A percentile compares a stretch with the other conserved stretches of the same genome.
Conservation (phyloP, 2,888 invertebrate species). For the Chalcis sispes region DNA sequence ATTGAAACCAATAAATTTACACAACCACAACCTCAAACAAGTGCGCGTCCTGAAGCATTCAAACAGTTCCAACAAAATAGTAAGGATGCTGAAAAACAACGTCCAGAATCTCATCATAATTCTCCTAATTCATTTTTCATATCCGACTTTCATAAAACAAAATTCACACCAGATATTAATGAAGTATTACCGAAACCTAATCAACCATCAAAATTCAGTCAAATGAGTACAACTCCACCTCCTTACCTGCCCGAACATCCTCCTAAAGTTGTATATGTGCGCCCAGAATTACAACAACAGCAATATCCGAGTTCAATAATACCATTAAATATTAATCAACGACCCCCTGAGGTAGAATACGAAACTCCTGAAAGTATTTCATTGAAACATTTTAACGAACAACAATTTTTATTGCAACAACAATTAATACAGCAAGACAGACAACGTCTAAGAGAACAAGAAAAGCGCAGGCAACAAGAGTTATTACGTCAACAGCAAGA, state of each 20-base stretch:
- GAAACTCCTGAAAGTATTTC: constrained; percentile 73
- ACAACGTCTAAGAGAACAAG: constrained; percentile 68
- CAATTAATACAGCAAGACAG: constrained; percentile 72
- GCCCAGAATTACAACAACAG: constrained; percentile 64
- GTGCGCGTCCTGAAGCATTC: constrained; percentile 31
- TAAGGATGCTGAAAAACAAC: constrained; percentile 55
- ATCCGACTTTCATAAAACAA: constrained; percentile 67
- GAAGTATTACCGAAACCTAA: constrained; percentile 70
- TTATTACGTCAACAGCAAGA: constrained; percentile 66
- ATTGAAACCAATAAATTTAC: constrained; percentile 61
- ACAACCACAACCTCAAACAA: constrained; percentile 32
- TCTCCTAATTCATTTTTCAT: constrained; percentile 64
- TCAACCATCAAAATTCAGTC: constrained; percentile 68
- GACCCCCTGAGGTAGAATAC: constrained; percentile 63
- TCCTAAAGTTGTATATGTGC: constrained; percentile 65
- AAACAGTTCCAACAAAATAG: constrained; percentile 54
- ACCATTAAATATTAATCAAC: constrained; percentile 65
- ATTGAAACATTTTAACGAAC: constrained; percentile 73
- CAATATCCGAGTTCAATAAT: constrained; percentile 64
- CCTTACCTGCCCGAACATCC: constrained; percentile 59
- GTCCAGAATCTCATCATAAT: constrained; percentile 16
- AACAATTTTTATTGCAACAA: constrained; percentile 71
- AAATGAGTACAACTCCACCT: constrained; percentile 54
- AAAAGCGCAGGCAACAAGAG: constrained; percentile 67
- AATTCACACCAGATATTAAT: constrained; percentile 68